Base-by-base conservation (phyloP, 2,113 vertebrate species). In the Typhlomys cinereus region DNA sequence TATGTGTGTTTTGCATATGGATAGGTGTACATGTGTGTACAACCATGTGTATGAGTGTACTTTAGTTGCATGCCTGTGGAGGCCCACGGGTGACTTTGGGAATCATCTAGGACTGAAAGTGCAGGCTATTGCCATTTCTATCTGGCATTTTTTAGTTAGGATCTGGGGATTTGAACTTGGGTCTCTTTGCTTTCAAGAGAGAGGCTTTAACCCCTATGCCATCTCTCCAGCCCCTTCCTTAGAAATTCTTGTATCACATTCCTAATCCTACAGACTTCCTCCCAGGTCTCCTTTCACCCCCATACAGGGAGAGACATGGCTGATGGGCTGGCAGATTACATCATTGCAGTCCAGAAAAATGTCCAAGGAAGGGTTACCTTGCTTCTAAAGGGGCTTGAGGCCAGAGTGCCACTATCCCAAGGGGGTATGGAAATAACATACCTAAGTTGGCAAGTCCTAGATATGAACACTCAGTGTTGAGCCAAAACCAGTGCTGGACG, bases 201-300 rank as follows among this genome's bases (percentile, higher is more conserved):
- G n/a, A n/a, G n/a, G n/a, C n/a, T n/a, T n/a, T n/a, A n/a, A n/a
- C n/a, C n/a, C n/a, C n/a, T n/a, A n/a, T n/a, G n/a, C n/a, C n/a
- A n/a, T n/a, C n/a, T n/a, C n/a, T n/a, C n/a, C n/a, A n/a, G n/a
- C n/a, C n/a, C n/a, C n/a, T n/a, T n/a, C n/a, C n/a, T n/a, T n/a
- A n/a, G n/a, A n/a, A n/a, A n/a, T n/a, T n/a, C n/a, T 69, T 62
- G n/a, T 91, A 82, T n/a, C 87, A 73, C 44, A 27, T 74, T 21
- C 13, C 23, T 82, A 50, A 61, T 9, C 29, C 52, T n/a, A 0
- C 64, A 46, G 25, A 4, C 15, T 39, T 14, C 23, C 44, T 27
- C 11, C 20, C 7, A 36, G 17, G 14, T 70, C 71, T 78, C n/a
- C 46, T 44, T 25, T 27, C 64, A 2, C 17, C 0, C 20, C 29